Percentiles rank a stretch among this genome's conserved stretches.
Conservation (phyloP, 1,140 invertebrate genomes). For the Thaumatotibia leucotreta region DNA sequence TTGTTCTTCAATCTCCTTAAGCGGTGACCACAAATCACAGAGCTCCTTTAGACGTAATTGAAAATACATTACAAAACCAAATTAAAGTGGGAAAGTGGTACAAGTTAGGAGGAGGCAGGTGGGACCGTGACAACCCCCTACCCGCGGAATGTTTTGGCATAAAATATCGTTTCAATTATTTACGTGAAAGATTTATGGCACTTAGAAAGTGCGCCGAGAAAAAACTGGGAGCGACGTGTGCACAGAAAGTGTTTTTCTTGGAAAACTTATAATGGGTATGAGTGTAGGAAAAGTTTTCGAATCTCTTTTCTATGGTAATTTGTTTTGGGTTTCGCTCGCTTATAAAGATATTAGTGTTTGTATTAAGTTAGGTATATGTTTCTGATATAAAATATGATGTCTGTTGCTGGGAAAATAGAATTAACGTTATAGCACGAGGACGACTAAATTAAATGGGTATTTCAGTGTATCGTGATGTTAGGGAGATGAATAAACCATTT, state of each 20-base stretch:
- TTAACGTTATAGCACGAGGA: background rate
- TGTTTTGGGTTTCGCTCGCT: conserved; percentile 58
- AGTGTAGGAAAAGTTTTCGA: conserved; percentile 67
- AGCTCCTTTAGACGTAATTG: conserved; percentile 71
- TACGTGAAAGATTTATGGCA: conserved; percentile 75
- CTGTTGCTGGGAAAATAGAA: background rate
- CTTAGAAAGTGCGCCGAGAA: conserved; percentile 74
- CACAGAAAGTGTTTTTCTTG: conserved; percentile 73
- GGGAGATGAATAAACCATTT: too few species aligned
- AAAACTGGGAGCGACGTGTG: conserved; percentile 73
- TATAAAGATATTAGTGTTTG: conserved; percentile 57
- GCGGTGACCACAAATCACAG: conserved; percentile 66
- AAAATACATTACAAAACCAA: conserved; percentile 77
- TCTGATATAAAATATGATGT: background rate
- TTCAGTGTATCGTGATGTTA: background rate
- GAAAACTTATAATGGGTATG: conserved; percentile 75
- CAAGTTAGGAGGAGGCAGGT: conserved; percentile 70
- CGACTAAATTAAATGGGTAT: background rate
- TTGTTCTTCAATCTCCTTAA: conserved; percentile 56
- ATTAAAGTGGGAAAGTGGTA: conserved; percentile 74
- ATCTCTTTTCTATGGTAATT: conserved; percentile 76
- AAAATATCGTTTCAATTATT: conserved; percentile 77
- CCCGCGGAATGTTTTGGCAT: conserved; percentile 75
- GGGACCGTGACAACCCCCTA: conserved; percentile 56
- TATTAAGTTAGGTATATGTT: conserved; percentile 12